Evolutionary conservation across 1,140 invertebrate genomes (phyloP).

Genomic region (Drosophila bifasciata): DNA sequence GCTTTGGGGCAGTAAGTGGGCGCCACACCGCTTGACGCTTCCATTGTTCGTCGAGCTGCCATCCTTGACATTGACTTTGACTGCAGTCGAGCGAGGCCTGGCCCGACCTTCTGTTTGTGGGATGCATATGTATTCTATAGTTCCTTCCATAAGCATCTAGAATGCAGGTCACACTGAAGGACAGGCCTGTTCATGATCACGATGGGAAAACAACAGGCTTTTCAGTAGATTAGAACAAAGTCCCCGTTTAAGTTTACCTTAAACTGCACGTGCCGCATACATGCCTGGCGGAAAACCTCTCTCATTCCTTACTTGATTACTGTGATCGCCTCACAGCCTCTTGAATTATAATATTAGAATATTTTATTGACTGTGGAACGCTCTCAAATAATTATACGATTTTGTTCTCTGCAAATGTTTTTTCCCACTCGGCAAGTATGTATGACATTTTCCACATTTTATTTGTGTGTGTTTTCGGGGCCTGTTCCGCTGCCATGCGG

Average conservation of each 20-base stretch:
- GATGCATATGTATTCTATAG: slow-evolving; percentile 3
- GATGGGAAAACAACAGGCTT: not conserved
- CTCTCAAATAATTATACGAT: slow-evolving; percentile 30
- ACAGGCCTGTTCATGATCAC: too few relatives aligned
- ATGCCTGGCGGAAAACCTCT: slow-evolving; percentile 2
- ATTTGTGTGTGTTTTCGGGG: slow-evolving; percentile 27
- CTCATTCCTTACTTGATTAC: slow-evolving; percentile 4
- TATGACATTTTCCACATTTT: slow-evolving; percentile 36
- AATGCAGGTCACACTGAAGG: not conserved
- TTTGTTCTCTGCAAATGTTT: slow-evolving; percentile 6
- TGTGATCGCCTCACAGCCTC: slow-evolving; percentile 1
- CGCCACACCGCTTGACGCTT: slow-evolving; percentile 43
- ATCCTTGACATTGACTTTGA: slow-evolving; percentile 77
- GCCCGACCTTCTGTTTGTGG: slow-evolving; percentile 5
- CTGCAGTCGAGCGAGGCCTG: slow-evolving; percentile 40
- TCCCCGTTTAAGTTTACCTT: not conserved
- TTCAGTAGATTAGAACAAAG: too few relatives aligned
- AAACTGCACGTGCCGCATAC: slow-evolving; percentile 18
- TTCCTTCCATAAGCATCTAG: not conserved
- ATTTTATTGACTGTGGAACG: slow-evolving; percentile 10
- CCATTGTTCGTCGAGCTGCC: slow-evolving; percentile 59
- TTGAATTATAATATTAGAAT: slow-evolving; percentile 2
- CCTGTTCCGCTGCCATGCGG: slow-evolving; percentile 34
- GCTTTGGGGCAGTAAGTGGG: slow-evolving; percentile 52
- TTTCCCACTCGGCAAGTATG: slow-evolving; percentile 21